Evolutionary conservation across 2,888 invertebrate genomes (phyloP), one percentile per base, ranked within the genome.

Genomic region (Lepidochrysops patricia): DNA sequence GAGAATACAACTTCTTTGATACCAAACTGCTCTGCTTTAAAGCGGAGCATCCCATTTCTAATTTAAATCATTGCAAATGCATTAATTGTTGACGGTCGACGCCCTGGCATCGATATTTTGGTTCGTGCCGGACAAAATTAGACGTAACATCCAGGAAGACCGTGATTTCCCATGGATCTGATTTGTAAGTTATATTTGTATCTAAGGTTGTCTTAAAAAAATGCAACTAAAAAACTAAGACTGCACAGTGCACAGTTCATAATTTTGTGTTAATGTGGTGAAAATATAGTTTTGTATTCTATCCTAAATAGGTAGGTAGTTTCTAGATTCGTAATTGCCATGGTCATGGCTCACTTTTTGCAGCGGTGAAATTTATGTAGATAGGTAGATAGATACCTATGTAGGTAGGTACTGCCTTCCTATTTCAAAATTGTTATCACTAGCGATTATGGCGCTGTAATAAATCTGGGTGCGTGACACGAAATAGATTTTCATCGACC

Each of bases 401-500:
- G n/a, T n/a, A n/a, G n/a, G n/a, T n/a, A n/a, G n/a, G n/a, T n/a
- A n/a, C n/a, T n/a, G n/a, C n/a, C n/a, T n/a, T n/a, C n/a, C n/a
- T 19, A 9, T 26, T 50, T 6, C 6, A 37, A 13, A 5, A 37
- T 4, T 3, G 2, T 26, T 49, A 49, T 25, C 23, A 13, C n/a
- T 13, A 48, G 37, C 52, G 60, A 61, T 62, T 63, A 64, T 64
- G 66, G 69, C 66, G 64, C 66, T 63, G 73, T 78, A 82, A 79
- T 82, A 81, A 82, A 84, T 81, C 76, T 76, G 72, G 81, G 78
- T 83, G 81, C 82, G 80, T 85, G 81, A 80, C 79, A 75, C 75
- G 74, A 82, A 80, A 79, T 79, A 76, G 75, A 79, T 77, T 79
- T 84, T 73, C 82, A 85, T 84, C 80, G 84, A 82, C 80, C 79